A percentile compares a stretch with the other conserved stretches of the same genome.
These are phyloP conservation scores for Chloebia gouldiae DNA, from an alignment of 2,113 vertebrate genomes.

Conservation along the genomic window DNA sequence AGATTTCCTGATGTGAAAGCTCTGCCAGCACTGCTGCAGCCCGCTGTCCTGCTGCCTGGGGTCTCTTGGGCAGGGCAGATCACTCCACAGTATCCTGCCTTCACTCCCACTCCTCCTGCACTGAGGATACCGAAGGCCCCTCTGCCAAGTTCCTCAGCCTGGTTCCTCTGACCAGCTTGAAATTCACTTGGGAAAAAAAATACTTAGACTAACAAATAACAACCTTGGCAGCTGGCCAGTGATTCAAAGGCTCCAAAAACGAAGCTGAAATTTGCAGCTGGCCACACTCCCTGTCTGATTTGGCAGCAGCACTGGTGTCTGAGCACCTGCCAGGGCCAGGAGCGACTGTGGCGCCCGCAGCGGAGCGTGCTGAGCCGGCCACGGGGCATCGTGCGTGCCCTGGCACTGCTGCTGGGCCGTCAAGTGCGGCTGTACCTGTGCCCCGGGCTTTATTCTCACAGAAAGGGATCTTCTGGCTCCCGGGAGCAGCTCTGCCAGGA, in stretches of 20 bases:
- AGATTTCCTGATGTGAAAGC: neutral
- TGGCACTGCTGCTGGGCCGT: neutral
- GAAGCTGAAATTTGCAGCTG: constrained; percentile 48
- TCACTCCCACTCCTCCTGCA: accelerated
- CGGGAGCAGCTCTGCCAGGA: neutral
- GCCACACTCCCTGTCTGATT: constrained; percentile 11
- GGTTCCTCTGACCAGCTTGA: neutral
- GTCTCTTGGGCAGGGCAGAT: neutral
- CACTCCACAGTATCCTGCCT: neutral
- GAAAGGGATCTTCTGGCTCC: neutral
- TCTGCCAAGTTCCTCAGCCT: neutral
- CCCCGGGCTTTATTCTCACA: neutral
- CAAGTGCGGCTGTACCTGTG: neutral
- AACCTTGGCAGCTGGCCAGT: constrained; percentile 3
- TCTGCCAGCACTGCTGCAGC: neutral
- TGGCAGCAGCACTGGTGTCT: neutral
- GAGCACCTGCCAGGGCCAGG: constrained; percentile 36
- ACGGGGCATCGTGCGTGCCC: neutral
- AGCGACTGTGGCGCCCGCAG: neutral
- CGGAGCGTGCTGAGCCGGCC: neutral
- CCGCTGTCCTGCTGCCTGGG: neutral
- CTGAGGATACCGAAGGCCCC: neutral
- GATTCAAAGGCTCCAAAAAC: constrained; percentile 44
- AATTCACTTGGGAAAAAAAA: constrained; percentile 51
- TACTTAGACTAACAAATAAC: constrained; percentile 37